phyloP scores from a whole-genome alignment of 2,797 vertebrate genomes.

The Catostomus latipinnis region DNA sequence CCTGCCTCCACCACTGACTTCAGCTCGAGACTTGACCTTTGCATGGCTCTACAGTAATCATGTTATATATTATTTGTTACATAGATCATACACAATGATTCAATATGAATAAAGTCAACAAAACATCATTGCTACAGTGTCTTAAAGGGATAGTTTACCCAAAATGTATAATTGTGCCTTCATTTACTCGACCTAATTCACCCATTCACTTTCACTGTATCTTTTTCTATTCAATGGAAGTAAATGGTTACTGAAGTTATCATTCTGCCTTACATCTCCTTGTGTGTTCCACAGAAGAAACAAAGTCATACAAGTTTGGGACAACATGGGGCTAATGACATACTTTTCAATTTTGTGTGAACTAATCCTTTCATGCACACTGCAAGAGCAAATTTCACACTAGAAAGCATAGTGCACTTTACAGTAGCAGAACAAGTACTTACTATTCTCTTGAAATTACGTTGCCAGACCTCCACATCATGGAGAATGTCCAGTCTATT shows the following conservation, averaged over 20 bases:
- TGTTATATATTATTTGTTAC: background rate
- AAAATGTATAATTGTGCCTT: no score
- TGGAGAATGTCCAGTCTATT: constrained; percentile 87
- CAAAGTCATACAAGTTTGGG: no score
- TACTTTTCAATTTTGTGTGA: no score
- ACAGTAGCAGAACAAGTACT: constrained; percentile 65
- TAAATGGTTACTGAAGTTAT: no score
- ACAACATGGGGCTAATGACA: no score
- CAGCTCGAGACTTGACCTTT: constrained; percentile 83
- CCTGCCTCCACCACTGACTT: constrained; percentile 86
- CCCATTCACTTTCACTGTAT: no score
- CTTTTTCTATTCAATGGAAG: no score
- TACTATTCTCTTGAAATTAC: constrained; percentile 88
- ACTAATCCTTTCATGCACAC: background rate
- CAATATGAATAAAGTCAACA: background rate
- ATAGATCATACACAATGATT: background rate
- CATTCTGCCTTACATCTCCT: no score
- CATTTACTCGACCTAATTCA: no score
- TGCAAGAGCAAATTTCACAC: background rate
- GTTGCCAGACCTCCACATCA: constrained; percentile 86
- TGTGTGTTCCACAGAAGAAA: no score
- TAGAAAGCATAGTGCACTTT: background rate
- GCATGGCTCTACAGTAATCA: constrained; percentile 80
- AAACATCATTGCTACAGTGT: background rate
- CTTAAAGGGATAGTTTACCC: background rate